Percentiles rank a stretch among this genome's conserved stretches.
phyloP scores from a whole-genome alignment of 2,888 invertebrate genomes.

The Pegoplata infirma region DNA sequence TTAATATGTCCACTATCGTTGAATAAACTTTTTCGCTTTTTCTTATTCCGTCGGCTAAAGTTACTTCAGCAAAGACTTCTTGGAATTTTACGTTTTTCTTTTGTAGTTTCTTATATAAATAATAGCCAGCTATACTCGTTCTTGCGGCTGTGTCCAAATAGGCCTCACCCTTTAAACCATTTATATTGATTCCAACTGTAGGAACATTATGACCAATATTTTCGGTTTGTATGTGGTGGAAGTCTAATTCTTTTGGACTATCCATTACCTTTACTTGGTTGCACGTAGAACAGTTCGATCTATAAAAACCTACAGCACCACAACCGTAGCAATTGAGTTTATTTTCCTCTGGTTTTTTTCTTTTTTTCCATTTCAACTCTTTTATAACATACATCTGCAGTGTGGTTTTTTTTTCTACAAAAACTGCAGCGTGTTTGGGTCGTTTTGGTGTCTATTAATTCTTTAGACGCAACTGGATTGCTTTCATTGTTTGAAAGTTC shows the following conservation, averaged over 20 bases:
- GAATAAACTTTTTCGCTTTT: constrained; percentile 31
- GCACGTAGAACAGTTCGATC: constrained; percentile 34
- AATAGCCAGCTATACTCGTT: constrained; percentile 53
- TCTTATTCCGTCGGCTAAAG: constrained; percentile 44
- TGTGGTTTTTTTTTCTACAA: constrained; percentile 34
- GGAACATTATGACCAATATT: constrained; percentile 52
- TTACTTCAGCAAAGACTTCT: constrained; percentile 49
- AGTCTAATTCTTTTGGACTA: constrained; percentile 20
- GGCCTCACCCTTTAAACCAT: constrained; percentile 44
- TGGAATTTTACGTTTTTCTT: constrained; percentile 37
- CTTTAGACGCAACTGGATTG: background rate
- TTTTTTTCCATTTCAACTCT: background rate
- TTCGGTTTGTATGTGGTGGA: constrained; percentile 22
- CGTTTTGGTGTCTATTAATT: background rate
- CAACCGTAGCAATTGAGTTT: constrained; percentile 42
- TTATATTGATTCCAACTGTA: constrained; percentile 49
- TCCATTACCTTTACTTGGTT: constrained; percentile 16
- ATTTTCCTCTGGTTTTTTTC: constrained; percentile 18
- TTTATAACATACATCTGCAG: no score
- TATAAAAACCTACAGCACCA: constrained; percentile 28
- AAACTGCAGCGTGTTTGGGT: constrained; percentile 4
- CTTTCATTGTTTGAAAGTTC: background rate
- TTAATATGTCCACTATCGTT: constrained; percentile 30
- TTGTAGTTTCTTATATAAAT: constrained; percentile 37
- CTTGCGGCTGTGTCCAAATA: constrained; percentile 58